Evolutionary conservation across 2,888 invertebrate genomes (phyloP).

Genomic region (Drosophila setosimentum): DNA sequence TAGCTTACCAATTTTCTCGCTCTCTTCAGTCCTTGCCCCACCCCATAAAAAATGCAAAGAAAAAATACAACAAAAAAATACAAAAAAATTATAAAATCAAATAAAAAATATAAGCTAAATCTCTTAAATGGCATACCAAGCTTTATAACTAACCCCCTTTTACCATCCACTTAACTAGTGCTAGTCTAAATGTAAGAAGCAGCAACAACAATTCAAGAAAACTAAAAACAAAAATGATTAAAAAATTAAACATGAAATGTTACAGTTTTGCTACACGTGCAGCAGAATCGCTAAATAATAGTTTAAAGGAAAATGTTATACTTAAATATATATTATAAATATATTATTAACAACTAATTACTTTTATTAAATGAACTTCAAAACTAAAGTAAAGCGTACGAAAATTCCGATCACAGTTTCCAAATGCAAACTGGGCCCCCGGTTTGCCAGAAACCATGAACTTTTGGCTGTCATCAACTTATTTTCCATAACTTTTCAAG

Average conservation of each 20-base stretch:
- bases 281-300: slow-evolving; percentile 70
- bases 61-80: slow-evolving; percentile 22
- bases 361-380: slow-evolving; percentile 59
- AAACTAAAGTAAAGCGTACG: slow-evolving; percentile 40
- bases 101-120: slow-evolving; percentile 49
- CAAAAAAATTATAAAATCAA: slow-evolving; percentile 26
- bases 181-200: slow-evolving; percentile 57
- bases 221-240: slow-evolving; percentile 33
- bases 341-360: slow-evolving; percentile 47
- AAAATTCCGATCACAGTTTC: slow-evolving; percentile 21
- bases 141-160: slow-evolving; percentile 68
- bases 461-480: slow-evolving; percentile 5
- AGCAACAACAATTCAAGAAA: slow-evolving; percentile 14
- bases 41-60: slow-evolving; percentile 20
- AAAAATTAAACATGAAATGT: slow-evolving; percentile 55
- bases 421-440: slow-evolving; percentile 6
- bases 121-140: slow-evolving; percentile 60
- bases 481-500: background rate
- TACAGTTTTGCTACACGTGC: slow-evolving; percentile 62
- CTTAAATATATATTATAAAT: slow-evolving; percentile 63
- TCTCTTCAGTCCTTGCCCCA: slow-evolving; percentile 45
- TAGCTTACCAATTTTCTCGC: slow-evolving; percentile 54
- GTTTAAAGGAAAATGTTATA: slow-evolving; percentile 74
- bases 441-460: slow-evolving; percentile 13
- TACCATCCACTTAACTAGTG: slow-evolving; percentile 70